These are phyloP conservation scores for Periophthalmodon schlosseri DNA, from an alignment of 2,113 vertebrate genomes.

Conservation along the genomic window DNA sequence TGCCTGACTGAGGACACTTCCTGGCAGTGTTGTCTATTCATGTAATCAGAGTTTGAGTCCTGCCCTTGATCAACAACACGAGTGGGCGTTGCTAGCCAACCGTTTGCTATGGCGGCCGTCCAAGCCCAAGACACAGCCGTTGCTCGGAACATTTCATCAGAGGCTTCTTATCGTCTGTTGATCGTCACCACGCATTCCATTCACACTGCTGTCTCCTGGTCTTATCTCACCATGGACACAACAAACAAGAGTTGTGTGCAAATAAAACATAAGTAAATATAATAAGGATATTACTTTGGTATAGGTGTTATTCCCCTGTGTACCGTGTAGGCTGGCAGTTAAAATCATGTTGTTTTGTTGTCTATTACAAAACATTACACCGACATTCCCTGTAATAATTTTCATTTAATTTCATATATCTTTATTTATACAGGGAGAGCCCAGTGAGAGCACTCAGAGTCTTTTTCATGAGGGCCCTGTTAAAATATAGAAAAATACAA, in stretches of 20 bases:
- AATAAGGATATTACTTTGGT: not conserved
- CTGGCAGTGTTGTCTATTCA: conserved; percentile 32
- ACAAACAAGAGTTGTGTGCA: conserved; percentile 1
- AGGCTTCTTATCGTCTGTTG: conserved; percentile 37
- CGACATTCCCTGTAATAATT: too few species aligned
- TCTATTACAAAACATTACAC: too few species aligned
- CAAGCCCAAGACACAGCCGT: conserved; percentile 35
- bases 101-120: conserved; percentile 40
- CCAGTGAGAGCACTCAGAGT: too few species aligned
- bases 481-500: too few species aligned
- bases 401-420: too few species aligned
- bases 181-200: conserved; percentile 29
- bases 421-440: too few species aligned
- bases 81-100: conserved; percentile 36
- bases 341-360: too few species aligned
- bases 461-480: too few species aligned
- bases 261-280: not conserved
- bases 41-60: conserved; percentile 33
- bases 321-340: too few species aligned
- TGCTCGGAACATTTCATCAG: conserved; percentile 22
- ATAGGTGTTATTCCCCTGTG: too few species aligned
- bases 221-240: conserved; percentile 33
- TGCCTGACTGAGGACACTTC: conserved; percentile 15
- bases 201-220: conserved; percentile 20
- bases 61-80: conserved; percentile 42